These are phyloP conservation scores for Tetranychus urticae DNA, from an alignment of 1,140 invertebrate species.

Conservation along the genomic window DNA sequence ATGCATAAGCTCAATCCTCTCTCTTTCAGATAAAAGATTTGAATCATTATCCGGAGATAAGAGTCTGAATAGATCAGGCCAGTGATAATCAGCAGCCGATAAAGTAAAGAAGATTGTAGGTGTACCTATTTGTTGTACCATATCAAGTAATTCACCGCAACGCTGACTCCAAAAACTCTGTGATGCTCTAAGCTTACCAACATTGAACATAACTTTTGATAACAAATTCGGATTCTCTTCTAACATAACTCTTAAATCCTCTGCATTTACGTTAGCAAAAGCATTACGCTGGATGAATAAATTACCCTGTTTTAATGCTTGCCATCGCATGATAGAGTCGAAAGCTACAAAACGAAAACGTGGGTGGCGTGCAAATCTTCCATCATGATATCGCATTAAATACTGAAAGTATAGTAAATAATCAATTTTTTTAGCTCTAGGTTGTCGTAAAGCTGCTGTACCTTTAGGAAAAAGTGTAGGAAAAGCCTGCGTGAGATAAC, in stretches of 20 bases:
- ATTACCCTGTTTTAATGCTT: background rate
- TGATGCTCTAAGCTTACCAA: background rate
- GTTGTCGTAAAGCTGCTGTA: background rate
- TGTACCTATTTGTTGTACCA: too few relatives aligned
- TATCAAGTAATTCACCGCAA: too few relatives aligned
- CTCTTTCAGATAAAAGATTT: background rate
- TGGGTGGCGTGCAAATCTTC: background rate
- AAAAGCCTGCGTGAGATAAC: background rate
- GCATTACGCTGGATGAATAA: background rate
- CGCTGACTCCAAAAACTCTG: too few relatives aligned
- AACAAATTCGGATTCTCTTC: background rate
- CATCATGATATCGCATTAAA: background rate
- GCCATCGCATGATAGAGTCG: background rate
- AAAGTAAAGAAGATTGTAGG: too few relatives aligned
- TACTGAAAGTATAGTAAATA: background rate
- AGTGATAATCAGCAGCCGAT: too few relatives aligned
- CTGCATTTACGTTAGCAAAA: background rate
- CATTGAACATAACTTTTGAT: background rate
- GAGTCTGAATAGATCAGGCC: background rate
- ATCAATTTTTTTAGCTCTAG: background rate
- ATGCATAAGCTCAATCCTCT: background rate
- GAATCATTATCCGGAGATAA: background rate
- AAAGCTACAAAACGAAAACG: background rate
- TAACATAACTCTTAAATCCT: background rate
- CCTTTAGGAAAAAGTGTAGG: background rate